phyloP scores from a whole-genome alignment of 2,113 vertebrate genomes.

The Leptobrachium ailaonicum region DNA sequence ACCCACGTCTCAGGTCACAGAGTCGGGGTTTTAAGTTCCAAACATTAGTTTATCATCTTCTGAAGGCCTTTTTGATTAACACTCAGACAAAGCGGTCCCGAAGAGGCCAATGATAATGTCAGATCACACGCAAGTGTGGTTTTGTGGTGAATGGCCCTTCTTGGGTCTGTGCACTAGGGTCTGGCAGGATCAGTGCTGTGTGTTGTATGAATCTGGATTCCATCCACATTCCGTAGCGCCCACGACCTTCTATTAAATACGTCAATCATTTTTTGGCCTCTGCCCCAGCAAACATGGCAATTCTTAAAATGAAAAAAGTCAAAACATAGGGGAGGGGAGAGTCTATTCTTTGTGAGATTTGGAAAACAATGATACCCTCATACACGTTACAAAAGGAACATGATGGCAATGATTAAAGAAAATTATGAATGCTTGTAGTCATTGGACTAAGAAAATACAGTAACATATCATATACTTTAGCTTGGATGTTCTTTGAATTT shows the following conservation, averaged over 20 bases:
- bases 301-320: slow-evolving; percentile 53
- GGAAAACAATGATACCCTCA: slow-evolving; percentile 38
- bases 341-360: slow-evolving; percentile 31
- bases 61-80: slow-evolving; percentile 23
- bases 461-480: neutral
- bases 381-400: slow-evolving; percentile 25
- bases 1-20: slow-evolving; percentile 19
- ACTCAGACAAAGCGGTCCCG: slow-evolving; percentile 13
- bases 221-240: slow-evolving; percentile 67
- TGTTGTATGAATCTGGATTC: slow-evolving; percentile 57
- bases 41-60: neutral
- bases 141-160: slow-evolving; percentile 19
- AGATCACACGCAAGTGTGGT: slow-evolving; percentile 45
- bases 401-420: slow-evolving; percentile 42
- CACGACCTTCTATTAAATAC: slow-evolving; percentile 58
- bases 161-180: slow-evolving; percentile 17
- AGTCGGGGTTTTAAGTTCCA: slow-evolving; percentile 5
- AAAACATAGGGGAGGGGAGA: slow-evolving; percentile 43
- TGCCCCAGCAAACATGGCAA: slow-evolving; percentile 49
- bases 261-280: slow-evolving; percentile 65
- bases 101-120: slow-evolving; percentile 48
- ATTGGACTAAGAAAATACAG: slow-evolving; percentile 17
- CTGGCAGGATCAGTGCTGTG: slow-evolving; percentile 31
- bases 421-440: slow-evolving; percentile 39
- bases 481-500: neutral